These are phyloP conservation scores for Drosophila imparisetae DNA, from an alignment of 2,888 invertebrate species.

Conservation along the genomic window DNA sequence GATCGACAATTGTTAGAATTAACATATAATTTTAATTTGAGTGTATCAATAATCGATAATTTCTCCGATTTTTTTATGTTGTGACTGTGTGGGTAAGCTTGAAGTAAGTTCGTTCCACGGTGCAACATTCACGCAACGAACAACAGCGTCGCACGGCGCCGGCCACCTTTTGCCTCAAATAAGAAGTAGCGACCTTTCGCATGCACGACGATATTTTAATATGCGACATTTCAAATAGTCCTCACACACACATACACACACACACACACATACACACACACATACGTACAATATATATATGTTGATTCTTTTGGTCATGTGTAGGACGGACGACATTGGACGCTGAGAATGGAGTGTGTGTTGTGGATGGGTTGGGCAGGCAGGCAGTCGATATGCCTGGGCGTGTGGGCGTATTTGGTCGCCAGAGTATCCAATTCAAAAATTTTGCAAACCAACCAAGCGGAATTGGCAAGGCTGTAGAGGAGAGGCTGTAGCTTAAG, in stretches of 20 bases:
- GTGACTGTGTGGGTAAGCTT: background rate
- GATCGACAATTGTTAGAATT: background rate
- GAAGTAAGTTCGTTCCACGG: conserved; percentile 18
- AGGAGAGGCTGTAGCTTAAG: conserved; percentile 31
- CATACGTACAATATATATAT: conserved; percentile 32
- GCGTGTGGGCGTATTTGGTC: conserved; percentile 68
- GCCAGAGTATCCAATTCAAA: conserved; percentile 77
- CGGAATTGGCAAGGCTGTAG: conserved; percentile 61
- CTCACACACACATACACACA: conserved; percentile 37
- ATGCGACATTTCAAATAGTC: conserved; percentile 79
- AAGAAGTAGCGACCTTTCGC: conserved; percentile 72
- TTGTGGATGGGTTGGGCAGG: conserved; percentile 6
- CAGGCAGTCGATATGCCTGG: conserved; percentile 58
- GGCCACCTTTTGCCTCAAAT: conserved; percentile 63
- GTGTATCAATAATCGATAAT: background rate
- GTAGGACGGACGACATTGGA: conserved; percentile 47
- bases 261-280: conserved; percentile 33
- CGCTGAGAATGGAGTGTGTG: conserved; percentile 11
- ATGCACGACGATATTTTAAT: conserved; percentile 80
- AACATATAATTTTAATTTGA: background rate
- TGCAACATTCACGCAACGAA: conserved; percentile 20
- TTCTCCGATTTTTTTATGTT: background rate
- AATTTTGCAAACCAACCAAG: conserved; percentile 78
- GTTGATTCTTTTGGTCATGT: conserved; percentile 72
- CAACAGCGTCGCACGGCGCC: conserved; percentile 39